A percentile compares a stretch with the other conserved stretches of the same genome.
phyloP scores from a whole-genome alignment of 2,888 invertebrate species.

The Plagodis dolabraria region DNA sequence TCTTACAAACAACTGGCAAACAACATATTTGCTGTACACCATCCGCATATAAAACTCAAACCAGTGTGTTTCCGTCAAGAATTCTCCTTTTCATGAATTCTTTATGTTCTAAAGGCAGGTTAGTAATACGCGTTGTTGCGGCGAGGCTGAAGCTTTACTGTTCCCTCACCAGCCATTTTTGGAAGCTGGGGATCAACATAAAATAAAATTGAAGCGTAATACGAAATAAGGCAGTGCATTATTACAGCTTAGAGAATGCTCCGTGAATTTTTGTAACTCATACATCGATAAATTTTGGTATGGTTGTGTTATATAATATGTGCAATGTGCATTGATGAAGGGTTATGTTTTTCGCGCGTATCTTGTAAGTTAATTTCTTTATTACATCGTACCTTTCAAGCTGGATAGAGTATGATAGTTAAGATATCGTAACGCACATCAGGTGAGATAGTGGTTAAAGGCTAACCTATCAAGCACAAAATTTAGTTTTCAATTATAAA shows the following conservation, averaged over 20 bases:
- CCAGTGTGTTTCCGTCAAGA: conserved; percentile 61
- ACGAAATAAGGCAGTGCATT: conserved; percentile 54
- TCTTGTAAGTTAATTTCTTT: too few relatives aligned
- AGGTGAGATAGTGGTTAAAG: too few relatives aligned
- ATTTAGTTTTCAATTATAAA: too few relatives aligned
- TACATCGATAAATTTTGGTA: too few relatives aligned
- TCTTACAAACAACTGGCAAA: conserved; percentile 19
- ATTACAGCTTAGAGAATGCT: conserved; percentile 33
- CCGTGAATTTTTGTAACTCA: conserved; percentile 10
- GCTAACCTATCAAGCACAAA: too few relatives aligned
- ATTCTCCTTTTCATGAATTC: conserved; percentile 70
- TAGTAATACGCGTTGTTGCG: conserved; percentile 56
- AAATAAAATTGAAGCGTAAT: conserved; percentile 68
- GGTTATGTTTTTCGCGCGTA: too few relatives aligned
- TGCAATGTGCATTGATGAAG: too few relatives aligned
- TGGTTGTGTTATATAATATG: too few relatives aligned
- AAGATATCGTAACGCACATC: too few relatives aligned
- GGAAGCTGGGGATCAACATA: conserved; percentile 66
- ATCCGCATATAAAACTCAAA: conserved; percentile 53
- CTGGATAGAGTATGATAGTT: too few relatives aligned
- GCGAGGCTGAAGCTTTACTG: conserved; percentile 59
- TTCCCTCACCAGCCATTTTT: conserved; percentile 64
- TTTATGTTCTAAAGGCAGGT: conserved; percentile 63
- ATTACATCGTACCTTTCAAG: too few relatives aligned
- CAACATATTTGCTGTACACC: conserved; percentile 25